These are phyloP conservation scores for Ellobium chinense DNA, from an alignment of 2,888 invertebrate species.

Conservation along the genomic window DNA sequence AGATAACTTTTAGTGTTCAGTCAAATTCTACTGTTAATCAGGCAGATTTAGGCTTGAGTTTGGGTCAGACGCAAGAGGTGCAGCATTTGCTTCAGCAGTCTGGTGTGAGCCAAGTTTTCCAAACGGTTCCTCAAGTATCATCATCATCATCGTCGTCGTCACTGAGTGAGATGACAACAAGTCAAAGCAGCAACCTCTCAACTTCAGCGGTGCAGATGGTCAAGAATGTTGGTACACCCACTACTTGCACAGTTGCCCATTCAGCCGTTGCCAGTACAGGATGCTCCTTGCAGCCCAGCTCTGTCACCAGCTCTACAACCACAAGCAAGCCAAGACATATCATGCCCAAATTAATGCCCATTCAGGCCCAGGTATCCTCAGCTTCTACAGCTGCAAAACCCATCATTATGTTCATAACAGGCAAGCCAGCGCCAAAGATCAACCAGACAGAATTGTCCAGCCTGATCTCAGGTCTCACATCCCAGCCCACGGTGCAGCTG, in stretches of 20 bases:
- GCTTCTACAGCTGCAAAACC: background rate
- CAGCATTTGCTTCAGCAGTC: too few species aligned
- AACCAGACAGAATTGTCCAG: background rate
- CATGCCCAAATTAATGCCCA: background rate
- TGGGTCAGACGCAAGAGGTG: too few species aligned
- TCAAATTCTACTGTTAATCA: conserved; percentile 7
- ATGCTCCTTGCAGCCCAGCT: background rate
- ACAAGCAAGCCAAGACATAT: conserved; percentile 19
- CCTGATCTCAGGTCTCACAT: background rate
- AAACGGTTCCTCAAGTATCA: too few species aligned
- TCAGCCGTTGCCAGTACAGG: conserved; percentile 7
- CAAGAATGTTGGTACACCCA: conserved; percentile 7
- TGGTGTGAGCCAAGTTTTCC: too few species aligned
- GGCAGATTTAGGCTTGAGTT: too few species aligned
- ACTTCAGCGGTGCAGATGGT: background rate
- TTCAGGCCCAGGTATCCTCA: background rate
- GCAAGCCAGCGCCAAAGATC: conserved; percentile 22
- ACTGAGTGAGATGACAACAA: too few species aligned
- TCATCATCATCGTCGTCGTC: too few species aligned
- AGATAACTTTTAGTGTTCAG: too few species aligned
- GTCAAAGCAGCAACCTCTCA: background rate
- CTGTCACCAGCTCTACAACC: background rate
- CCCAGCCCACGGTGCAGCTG: background rate
- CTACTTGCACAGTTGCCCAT: background rate
- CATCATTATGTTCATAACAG: conserved; percentile 14